Conservation (phyloP, 2,113 vertebrate genomes). For the Nyctereutes procyonoides region DNA sequence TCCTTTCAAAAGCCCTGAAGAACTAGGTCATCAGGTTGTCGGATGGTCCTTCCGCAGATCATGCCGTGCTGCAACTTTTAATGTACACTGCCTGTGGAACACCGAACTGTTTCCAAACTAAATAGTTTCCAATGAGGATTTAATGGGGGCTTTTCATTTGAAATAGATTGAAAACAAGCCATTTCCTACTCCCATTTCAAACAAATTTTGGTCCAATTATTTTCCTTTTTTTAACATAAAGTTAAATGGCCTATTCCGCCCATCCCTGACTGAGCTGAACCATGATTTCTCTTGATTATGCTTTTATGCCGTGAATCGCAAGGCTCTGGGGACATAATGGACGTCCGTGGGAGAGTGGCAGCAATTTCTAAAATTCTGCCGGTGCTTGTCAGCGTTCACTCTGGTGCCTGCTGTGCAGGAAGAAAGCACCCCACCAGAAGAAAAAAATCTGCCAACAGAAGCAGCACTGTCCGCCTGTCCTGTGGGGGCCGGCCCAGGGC, state of each 20-base stretch:
- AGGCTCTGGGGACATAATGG: slow-evolving; percentile 86
- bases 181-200: slow-evolving; percentile 89
- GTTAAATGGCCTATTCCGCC: slow-evolving; percentile 88
- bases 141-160: slow-evolving; percentile 86
- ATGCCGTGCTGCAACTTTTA: slow-evolving; percentile 57
- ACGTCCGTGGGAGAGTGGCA: slow-evolving; percentile 84
- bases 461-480: slow-evolving; percentile 79
- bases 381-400: slow-evolving; percentile 82
- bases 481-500: slow-evolving; percentile 74
- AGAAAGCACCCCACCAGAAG: slow-evolving; percentile 83
- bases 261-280: slow-evolving; percentile 86
- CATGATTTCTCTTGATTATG: slow-evolving; percentile 90
- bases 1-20: slow-evolving; percentile 46
- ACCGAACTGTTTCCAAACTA: slow-evolving; percentile 87
- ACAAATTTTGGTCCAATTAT: slow-evolving; percentile 89
- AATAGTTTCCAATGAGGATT: slow-evolving; percentile 87
- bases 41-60: slow-evolving; percentile 71
- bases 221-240: slow-evolving; percentile 88
- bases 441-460: slow-evolving; percentile 78
- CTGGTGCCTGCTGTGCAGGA: slow-evolving; percentile 83
- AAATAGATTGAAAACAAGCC: slow-evolving; percentile 89
- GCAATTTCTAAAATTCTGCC: slow-evolving; percentile 85
- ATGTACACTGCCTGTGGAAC: slow-evolving; percentile 76
- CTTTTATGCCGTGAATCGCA: slow-evolving; percentile 86
- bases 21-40: slow-evolving; percentile 65